Evolutionary conservation across 2,113 vertebrate genomes (phyloP).

Genomic region (Paraplagusia blochii): DNA sequence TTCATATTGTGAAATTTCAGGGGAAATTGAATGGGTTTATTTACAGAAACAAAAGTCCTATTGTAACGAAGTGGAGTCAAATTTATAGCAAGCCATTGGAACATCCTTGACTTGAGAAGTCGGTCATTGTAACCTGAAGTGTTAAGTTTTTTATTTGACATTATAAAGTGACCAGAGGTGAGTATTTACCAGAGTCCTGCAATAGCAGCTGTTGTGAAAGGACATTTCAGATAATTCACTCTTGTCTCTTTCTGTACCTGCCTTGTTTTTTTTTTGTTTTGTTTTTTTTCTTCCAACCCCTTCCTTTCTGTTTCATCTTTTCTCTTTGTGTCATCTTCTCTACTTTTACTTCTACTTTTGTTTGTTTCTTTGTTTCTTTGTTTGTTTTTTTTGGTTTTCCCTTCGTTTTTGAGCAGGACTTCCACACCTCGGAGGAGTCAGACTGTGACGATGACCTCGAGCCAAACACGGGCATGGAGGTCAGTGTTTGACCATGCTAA

Average conservation of each 20-base stretch:
- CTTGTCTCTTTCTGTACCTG: neutral
- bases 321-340: neutral
- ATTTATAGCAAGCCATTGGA: too few relatives aligned
- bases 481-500: constrained; percentile 37
- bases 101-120: too few relatives aligned
- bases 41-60: too few relatives aligned
- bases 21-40: too few relatives aligned
- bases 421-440: constrained; percentile 96
- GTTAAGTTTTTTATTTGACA: too few relatives aligned
- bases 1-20: too few relatives aligned
- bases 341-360: neutral
- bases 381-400: neutral
- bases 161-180: too few relatives aligned
- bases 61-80: too few relatives aligned
- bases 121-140: too few relatives aligned
- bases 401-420: constrained; percentile 77
- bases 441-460: constrained; percentile 98
- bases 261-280: neutral
- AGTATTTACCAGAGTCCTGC: too few relatives aligned
- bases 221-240: neutral
- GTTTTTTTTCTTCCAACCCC: neutral
- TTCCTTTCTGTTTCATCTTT: neutral
- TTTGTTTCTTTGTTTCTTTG: neutral
- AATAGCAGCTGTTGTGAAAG: too few relatives aligned
- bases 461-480: constrained; percentile 98